A percentile compares a stretch with the other conserved stretches of the same genome.
Evolutionary conservation across 2,113 vertebrate genomes (phyloP).

Genomic region (Podarcis muralis): DNA sequence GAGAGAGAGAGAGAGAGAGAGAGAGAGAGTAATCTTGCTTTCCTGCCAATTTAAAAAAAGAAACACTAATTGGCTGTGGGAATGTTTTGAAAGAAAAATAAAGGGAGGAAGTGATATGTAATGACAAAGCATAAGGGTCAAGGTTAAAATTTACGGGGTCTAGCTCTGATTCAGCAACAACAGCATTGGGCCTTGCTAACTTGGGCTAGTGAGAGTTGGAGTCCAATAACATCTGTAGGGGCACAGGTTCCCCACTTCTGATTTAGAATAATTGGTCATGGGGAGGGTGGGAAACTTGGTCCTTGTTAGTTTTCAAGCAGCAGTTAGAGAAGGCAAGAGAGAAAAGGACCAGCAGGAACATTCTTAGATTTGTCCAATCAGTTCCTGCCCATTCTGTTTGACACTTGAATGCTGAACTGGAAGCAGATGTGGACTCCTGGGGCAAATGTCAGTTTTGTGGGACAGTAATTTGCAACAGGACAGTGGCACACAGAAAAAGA

Average conservation of each 20-base stretch:
- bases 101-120: background rate
- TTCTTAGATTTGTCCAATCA: background rate
- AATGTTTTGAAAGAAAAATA: background rate
- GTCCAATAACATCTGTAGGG: no score
- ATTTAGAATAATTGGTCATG: background rate
- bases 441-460: background rate
- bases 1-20: no score
- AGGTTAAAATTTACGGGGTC: background rate
- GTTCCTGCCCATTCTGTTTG: background rate
- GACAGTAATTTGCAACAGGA: background rate
- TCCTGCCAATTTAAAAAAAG: background rate
- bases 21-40: no score
- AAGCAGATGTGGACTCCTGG: background rate
- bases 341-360: background rate
- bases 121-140: background rate
- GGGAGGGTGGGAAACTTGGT: background rate
- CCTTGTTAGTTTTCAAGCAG: background rate
- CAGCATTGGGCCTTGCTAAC: background rate
- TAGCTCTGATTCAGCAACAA: background rate
- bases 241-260: no score
- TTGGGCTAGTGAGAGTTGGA: no score
- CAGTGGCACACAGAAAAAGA: background rate
- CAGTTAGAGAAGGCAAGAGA: no score
- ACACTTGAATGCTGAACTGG: background rate
- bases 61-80: background rate